Evolutionary conservation across 2,888 invertebrate genomes (phyloP).

Genomic region (Acronicta leporina): DNA sequence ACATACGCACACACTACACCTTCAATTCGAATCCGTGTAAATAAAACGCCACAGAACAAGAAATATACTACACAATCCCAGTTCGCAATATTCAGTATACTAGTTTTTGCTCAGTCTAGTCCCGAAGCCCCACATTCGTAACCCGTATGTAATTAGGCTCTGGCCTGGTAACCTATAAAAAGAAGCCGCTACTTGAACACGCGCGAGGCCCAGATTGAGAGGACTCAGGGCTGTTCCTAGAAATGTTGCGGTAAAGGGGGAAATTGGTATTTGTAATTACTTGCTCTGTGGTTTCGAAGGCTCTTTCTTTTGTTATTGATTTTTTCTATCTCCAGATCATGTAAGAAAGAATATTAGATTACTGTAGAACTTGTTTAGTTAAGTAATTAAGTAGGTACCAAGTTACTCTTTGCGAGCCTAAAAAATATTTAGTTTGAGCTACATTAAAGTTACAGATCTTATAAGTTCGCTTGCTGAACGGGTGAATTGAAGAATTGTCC

Average conservation of each 20-base stretch:
- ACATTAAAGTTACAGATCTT: no score
- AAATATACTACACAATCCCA: conserved; percentile 2
- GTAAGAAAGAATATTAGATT: neutral
- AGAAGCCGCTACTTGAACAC: conserved; percentile 53
- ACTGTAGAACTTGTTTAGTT: no score
- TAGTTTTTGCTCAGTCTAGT: conserved; percentile 31
- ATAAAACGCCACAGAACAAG: neutral
- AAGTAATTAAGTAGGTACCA: no score
- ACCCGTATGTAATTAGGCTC: conserved; percentile 47
- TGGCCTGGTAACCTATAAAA: conserved; percentile 53
- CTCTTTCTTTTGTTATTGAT: neutral
- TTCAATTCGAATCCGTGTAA: neutral
- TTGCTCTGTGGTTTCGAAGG: neutral
- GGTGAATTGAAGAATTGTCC: no score
- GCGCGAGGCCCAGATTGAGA: conserved; percentile 37
- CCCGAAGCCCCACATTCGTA: conserved; percentile 23
- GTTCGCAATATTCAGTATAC: conserved; percentile 3
- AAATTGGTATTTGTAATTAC: conserved; percentile 3
- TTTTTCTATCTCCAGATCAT: neutral
- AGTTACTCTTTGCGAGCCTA: no score
- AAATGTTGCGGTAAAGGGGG: conserved; percentile 14
- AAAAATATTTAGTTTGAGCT: no score
- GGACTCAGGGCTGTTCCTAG: conserved; percentile 19
- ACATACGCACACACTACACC: no score
- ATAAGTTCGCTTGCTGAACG: no score